Base-by-base conservation (phyloP, 2,113 vertebrate species). In the Oncorhynchus gorbuscha region DNA sequence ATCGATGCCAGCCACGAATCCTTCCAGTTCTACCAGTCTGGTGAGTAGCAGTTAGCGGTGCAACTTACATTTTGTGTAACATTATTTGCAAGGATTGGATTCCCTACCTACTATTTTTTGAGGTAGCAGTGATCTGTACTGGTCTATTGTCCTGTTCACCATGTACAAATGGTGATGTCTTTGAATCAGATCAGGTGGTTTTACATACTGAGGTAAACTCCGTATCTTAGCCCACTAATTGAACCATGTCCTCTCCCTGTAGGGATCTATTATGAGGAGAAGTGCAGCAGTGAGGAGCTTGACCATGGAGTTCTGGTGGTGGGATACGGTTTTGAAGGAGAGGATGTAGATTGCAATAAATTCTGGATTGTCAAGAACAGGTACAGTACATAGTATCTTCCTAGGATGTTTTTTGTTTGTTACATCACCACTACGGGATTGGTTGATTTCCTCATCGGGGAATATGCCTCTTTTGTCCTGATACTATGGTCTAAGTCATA, bases 351-450 rank as follows among this genome's bases (percentile, higher is more conserved):
- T 77, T 90, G 89, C 0, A 92, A 90, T 58, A 94, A 92, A 67
- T 96, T 94, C 48, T 96, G 95, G 95, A 92, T 96, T 83, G 92
- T 96, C 61, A 96, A 96, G 83, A 96, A 95, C 93, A 96, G 95
- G 95, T 95, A 89, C 79, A 35, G 5, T 24, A 22, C 71, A 20
- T 2, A 67, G 32, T 14, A 58, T 22, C 58, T 24, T 3, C 2
- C 14, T 11, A 32, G 20, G 13, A 49, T 45, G 12, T 26, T 28
- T 24, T 5, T 45, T 18, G 2, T 20, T 58, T 58, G 55, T 58
- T 58, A 58, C 6, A 6, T 58, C 20, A 45, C 39, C 3, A 12
- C 39, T 3, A 3, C 1, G 39, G 39, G 39, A 45, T 11, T 11
- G 0, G 39, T 45, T 45, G 2, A 45, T 12, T 45, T 11, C 39